Evolutionary conservation across 2,113 vertebrate species (phyloP).

Genomic region (Penelope pileata): DNA sequence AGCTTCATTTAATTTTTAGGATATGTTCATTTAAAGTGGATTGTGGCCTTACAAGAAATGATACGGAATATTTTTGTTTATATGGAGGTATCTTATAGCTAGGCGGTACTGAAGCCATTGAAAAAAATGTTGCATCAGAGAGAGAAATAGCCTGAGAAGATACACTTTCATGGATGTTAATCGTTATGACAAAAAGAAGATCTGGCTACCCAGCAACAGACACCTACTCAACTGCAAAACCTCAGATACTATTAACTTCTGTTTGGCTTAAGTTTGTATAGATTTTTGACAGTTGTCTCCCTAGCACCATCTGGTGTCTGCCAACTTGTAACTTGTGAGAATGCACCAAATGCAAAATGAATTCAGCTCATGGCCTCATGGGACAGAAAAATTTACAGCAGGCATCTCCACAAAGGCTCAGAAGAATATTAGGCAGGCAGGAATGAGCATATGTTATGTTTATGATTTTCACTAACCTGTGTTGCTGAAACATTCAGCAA

Average conservation of each 20-base stretch:
- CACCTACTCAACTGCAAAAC: neutral
- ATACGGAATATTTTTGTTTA: neutral
- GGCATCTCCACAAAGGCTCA: neutral
- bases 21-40: neutral
- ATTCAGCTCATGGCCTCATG: conserved; percentile 25
- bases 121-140: neutral
- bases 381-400: conserved; percentile 42
- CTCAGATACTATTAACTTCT: neutral
- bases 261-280: neutral
- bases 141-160: neutral
- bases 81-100: neutral
- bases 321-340: conserved; percentile 34
- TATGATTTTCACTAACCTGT: conserved; percentile 18
- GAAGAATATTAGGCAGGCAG: conserved; percentile 14
- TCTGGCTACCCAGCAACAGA: neutral
- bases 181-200: neutral
- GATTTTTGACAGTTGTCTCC: conserved; percentile 45
- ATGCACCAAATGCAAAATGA: conserved; percentile 7
- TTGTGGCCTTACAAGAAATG: neutral
- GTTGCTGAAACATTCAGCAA: neutral
- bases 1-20: neutral
- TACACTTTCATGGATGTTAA: neutral
- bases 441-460: conserved; percentile 2
- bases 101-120: neutral
- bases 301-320: conserved; percentile 61